Conservation (phyloP, 2,797 vertebrate species). For the Sebastes hubbsi region DNA sequence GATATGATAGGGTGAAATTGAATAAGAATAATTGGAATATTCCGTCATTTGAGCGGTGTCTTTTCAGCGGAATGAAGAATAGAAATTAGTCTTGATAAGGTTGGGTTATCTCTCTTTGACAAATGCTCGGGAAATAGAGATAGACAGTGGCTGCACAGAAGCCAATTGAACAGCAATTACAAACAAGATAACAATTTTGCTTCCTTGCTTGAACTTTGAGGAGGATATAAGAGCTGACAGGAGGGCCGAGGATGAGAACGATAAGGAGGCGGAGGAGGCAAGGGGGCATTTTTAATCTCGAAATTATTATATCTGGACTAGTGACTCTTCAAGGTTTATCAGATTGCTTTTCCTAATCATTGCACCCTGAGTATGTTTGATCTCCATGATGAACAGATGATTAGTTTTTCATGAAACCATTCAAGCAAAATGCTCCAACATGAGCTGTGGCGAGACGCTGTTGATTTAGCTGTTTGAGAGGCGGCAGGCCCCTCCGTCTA, state of each 20-base stretch:
- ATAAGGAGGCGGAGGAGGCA: constrained; percentile 17
- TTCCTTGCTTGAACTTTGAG: constrained; percentile 80
- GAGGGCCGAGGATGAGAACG: constrained; percentile 33
- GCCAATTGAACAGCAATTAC: constrained; percentile 78
- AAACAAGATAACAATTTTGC: constrained; percentile 85
- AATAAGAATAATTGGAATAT: constrained; percentile 58
- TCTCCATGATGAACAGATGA: constrained; percentile 99
- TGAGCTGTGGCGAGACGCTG: constrained; percentile 88
- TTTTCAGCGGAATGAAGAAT: constrained; percentile 39
- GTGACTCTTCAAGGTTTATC: constrained; percentile 87
- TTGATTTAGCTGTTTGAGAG: constrained; percentile 95
- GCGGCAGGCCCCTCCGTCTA: constrained; percentile 56
- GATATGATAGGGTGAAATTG: constrained; percentile 20
- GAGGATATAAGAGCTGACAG: constrained; percentile 68
- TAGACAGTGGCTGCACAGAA: constrained; percentile 31
- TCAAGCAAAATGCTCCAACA: constrained; percentile 90
- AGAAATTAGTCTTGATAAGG: constrained; percentile 58
- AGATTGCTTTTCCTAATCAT: constrained; percentile 96
- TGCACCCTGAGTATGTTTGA: constrained; percentile 94
- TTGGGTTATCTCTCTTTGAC: constrained; percentile 51
- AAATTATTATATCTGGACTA: constrained; percentile 90
- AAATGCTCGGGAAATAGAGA: constrained; percentile 57
- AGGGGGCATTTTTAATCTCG: constrained; percentile 81
- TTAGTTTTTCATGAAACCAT: constrained; percentile 99
- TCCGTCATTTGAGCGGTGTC: constrained; percentile 54